Evolutionary conservation across 2,113 vertebrate species (phyloP), one percentile per base, ranked within the genome.

Genomic region (Pyxicephalus adspersus): DNA sequence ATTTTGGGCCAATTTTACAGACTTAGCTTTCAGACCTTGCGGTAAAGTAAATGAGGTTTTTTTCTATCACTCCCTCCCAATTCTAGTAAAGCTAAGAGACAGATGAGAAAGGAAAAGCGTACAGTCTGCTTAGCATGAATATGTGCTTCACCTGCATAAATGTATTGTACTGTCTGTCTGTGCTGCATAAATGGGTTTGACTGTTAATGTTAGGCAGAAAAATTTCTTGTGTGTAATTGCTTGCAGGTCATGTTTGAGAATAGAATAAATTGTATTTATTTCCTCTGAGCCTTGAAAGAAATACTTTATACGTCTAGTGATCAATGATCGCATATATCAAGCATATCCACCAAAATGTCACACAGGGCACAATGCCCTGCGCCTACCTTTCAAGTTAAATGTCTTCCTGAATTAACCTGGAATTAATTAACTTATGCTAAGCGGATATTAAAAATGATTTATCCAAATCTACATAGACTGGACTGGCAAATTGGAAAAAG

Each of bases 11-110:
- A 65, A 65, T 65, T 68, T 68, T 68, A 23, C 66, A 68, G 34
- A 31, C 64, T 65, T 70, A 72, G 50, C 52, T 72, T 57, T 72
- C 28, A 72, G 52, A 55, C 70, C 52, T 72, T 72, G 19, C 29
- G 28, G 52, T 29, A 72, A 54, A 72, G 54, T 31, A 57, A 55
- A 57, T 54, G 19, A 54, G 26, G 45, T 68, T 2, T 51, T 51
- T 68, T 51, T 68, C 38, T 19, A 51, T 68, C 38, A 15, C 58
- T 61, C 11, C 58, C 58, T 61, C 58, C 9, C 25, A 25, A 61
- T 25, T 25, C 38, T 68, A 22, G 22, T 15, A 31, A 68, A 50
- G 66, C 66, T 68, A 19, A 2, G 22, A 50, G 38, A 68, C 45
- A 25, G 58, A 61, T 25, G 23, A 61, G 22, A 61, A 61, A 61